A percentile compares a stretch with the other conserved stretches of the same genome.
Evolutionary conservation across 2,797 vertebrate genomes (phyloP).

Genomic region (Coccyzus lansbergi): DNA sequence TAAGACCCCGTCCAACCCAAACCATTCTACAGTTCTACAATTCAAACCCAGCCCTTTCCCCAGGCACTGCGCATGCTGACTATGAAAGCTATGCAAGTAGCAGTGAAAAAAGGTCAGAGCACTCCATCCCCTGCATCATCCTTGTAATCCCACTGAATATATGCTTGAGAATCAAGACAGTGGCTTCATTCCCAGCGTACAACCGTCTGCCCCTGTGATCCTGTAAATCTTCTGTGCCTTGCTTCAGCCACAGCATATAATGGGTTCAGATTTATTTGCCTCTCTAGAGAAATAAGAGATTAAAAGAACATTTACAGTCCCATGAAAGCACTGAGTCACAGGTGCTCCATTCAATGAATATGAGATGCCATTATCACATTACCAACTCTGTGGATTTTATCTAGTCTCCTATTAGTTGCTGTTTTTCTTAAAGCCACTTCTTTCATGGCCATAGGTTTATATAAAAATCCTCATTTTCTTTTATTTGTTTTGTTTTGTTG

Average conservation of each 20-base stretch:
- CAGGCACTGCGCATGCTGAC: rapidly evolving
- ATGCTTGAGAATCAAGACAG: rapidly evolving
- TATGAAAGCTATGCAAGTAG: not conserved
- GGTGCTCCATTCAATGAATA: not conserved
- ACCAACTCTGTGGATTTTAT: constrained; percentile 28
- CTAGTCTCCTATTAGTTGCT: not conserved
- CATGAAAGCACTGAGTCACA: constrained; percentile 15
- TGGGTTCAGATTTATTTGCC: constrained; percentile 43
- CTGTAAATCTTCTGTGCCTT: not conserved
- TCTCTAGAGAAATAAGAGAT: constrained; percentile 47
- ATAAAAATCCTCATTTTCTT: not conserved
- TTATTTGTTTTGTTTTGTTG: rapidly evolving
- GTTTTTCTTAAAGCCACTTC: not conserved
- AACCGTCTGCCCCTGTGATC: not conserved
- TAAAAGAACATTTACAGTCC: constrained; percentile 48
- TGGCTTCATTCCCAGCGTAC: not conserved
- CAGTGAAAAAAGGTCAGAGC: not conserved
- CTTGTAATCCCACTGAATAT: not conserved
- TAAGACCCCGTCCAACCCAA: no score
- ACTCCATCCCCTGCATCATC: not conserved
- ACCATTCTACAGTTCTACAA: no score
- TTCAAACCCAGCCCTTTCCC: not conserved
- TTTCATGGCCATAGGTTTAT: not conserved
- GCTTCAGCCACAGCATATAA: not conserved
- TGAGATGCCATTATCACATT: constrained; percentile 34